Base-by-base conservation (phyloP, 2,888 invertebrate species). In the Ditylenchus weischeri region DNA sequence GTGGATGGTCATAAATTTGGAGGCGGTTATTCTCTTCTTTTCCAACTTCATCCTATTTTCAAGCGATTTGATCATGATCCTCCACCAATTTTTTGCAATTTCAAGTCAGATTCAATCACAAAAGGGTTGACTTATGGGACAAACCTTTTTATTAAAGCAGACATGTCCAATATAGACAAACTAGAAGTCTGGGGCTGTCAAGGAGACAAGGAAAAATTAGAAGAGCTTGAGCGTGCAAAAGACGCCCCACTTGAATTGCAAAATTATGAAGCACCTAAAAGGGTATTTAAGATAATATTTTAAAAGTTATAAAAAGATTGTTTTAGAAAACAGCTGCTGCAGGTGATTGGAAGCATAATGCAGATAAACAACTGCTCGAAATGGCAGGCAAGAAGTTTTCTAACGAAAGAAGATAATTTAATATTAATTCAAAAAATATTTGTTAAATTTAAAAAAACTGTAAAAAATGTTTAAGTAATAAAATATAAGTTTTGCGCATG, bases 321-420 rank as follows among this genome's bases (percentile, higher is more conserved):
- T 23, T 54, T 10, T 10, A 54, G 54, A 54, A 4, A 29, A 54
- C 2, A 54, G 54, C 23, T 7, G 10, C 54, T 54, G 54, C 23
- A 11, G 54, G 54, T 23, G 29, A 29, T 54, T 54, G 54, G 54
- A 54, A 54, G n/a, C 54, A 54, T 23, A 54, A 54, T 54, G n/a
- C 29, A 29, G 54, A 54, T n/a, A 54, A 54, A 10, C 54, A 54
- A 10, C n/a, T 54, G n/a, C 54, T 54, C 7, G 54, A 54, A 18
- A 54, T 54, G 54, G n/a, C 15, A 15, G 54, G 54, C 54, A 54
- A 5, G n/a, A 54, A 54, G 29, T 54, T 54, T 29, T 54, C 54
- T n/a, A n/a, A 54, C n/a, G 29, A 54, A 23, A 54, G n/a, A 54
- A 21, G n/a, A 54, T 43, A 43, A 43, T 43, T 10, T 13, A 43